A percentile compares a stretch with the other conserved stretches of the same genome.
These are phyloP conservation scores for Pelodiscus sinensis DNA, from an alignment of 2,113 vertebrate species.

Conservation along the genomic window DNA sequence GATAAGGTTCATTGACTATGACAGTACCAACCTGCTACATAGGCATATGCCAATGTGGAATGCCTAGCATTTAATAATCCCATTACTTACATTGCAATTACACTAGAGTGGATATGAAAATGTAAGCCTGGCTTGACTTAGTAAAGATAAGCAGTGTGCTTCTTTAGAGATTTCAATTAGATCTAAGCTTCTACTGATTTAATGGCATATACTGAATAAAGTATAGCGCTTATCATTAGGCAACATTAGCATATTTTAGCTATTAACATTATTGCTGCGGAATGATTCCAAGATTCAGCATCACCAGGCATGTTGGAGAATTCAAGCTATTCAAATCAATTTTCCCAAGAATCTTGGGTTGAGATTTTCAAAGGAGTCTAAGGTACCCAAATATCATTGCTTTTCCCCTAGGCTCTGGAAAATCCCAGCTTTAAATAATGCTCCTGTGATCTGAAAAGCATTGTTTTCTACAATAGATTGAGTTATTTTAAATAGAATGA, in stretches of 20 bases:
- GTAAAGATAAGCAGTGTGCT: slow-evolving; percentile 25
- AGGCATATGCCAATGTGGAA: slow-evolving; percentile 10
- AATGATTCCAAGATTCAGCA: slow-evolving; percentile 32
- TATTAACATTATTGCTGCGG: slow-evolving; percentile 28
- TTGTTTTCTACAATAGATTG: rapidly evolving
- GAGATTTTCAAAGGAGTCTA: neutral
- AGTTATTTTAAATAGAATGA: neutral
- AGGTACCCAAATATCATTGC: neutral
- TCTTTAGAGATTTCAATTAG: slow-evolving; percentile 27
- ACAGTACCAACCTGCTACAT: neutral
- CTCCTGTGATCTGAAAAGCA: neutral
- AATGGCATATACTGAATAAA: slow-evolving; percentile 27
- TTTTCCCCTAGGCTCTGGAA: slow-evolving; percentile 1
- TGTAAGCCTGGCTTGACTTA: slow-evolving; percentile 10
- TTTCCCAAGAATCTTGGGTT: neutral
- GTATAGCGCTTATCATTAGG: slow-evolving; percentile 41
- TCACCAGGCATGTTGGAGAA: neutral
- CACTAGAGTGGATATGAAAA: slow-evolving; percentile 14
- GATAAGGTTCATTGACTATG: neutral
- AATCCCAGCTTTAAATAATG: neutral
- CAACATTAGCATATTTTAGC: slow-evolving; percentile 50
- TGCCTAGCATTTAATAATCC: slow-evolving; percentile 50
- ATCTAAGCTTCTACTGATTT: neutral
- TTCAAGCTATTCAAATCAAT: slow-evolving; percentile 17
- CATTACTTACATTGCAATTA: slow-evolving; percentile 22